Conservation (phyloP, 2,113 vertebrate species). For the Antennarius striatus region DNA sequence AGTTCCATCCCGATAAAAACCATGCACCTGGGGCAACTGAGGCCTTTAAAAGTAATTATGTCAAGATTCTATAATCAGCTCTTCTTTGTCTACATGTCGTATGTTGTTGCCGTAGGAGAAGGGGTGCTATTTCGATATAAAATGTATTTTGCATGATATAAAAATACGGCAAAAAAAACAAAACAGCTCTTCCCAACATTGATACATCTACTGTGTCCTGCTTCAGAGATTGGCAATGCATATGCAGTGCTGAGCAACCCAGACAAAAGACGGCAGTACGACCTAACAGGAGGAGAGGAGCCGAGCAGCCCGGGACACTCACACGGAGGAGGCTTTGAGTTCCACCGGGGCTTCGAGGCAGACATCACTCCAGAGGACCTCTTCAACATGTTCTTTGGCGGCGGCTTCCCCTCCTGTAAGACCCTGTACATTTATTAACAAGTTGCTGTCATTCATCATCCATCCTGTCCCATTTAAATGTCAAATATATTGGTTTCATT, state of each 20-base stretch:
- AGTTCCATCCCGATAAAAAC: conserved; percentile 99
- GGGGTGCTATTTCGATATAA: too few relatives aligned
- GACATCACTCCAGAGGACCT: conserved; percentile 98
- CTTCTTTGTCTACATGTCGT: neutral
- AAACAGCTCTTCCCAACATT: neutral
- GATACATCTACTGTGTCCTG: neutral
- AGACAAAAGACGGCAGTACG: conserved; percentile 94
- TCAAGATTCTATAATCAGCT: neutral
- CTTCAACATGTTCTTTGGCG: conserved; percentile 99
- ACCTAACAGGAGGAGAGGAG: conserved; percentile 90
- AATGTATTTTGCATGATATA: neutral
- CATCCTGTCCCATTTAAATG: neutral
- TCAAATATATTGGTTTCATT: neutral
- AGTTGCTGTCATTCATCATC: neutral
- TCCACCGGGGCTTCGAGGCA: conserved; percentile 92
- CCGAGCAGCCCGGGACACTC: conserved; percentile 83
- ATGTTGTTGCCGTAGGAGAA: too few relatives aligned
- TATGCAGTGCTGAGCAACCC: conserved; percentile 96
- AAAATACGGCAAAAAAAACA: neutral
- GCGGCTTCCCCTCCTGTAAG: conserved; percentile 92
- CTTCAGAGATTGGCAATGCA: conserved; percentile 93
- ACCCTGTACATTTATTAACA: neutral
- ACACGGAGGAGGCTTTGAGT: conserved; percentile 89
- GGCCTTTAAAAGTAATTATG: conserved; percentile 92
- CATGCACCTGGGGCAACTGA: conserved; percentile 96